Percentiles rank a stretch among this genome's conserved stretches.
Evolutionary conservation across 2,113 vertebrate species (phyloP).

Genomic region (Hippocampus mohnikei): DNA sequence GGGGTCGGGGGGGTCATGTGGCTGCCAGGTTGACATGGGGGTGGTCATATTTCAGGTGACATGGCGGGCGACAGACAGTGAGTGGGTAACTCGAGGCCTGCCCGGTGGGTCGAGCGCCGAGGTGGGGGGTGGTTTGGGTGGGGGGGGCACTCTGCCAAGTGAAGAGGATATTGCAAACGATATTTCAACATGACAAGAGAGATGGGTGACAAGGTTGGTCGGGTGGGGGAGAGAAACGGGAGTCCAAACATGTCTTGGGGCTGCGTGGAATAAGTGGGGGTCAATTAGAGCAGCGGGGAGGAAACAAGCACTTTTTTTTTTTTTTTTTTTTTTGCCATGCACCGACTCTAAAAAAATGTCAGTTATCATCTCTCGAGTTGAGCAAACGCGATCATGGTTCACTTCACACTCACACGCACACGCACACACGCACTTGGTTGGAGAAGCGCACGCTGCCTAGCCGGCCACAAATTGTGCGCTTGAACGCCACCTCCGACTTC

Average conservation of each 20-base stretch:
- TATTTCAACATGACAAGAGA: constrained; percentile 27
- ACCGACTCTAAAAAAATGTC: neutral
- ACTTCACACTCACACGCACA: neutral
- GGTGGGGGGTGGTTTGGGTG: constrained; percentile 14
- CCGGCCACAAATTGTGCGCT: constrained; percentile 27
- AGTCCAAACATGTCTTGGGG: constrained; percentile 51
- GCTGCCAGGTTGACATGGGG: constrained; percentile 45
- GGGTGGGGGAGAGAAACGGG: constrained; percentile 54
- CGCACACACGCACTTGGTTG: neutral
- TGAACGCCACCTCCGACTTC: constrained; percentile 41
- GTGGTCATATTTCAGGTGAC: constrained; percentile 64
- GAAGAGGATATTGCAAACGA: too few relatives aligned
- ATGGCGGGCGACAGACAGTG: constrained; percentile 61
- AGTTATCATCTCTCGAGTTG: neutral
- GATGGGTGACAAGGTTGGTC: constrained; percentile 37
- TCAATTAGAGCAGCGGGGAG: constrained; percentile 63
- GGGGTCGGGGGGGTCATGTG: constrained; percentile 10
- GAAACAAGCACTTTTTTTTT: neutral
- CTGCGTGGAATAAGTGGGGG: constrained; percentile 49
- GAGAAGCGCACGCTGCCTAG: constrained; percentile 1
- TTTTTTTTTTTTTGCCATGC: neutral
- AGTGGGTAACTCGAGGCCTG: constrained; percentile 64
- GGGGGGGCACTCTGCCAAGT: constrained; percentile 17
- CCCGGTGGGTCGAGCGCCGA: constrained; percentile 52
- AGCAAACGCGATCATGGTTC: neutral